Conservation (phyloP, 2,113 vertebrate genomes). For the Cryptotis parvus region DNA sequence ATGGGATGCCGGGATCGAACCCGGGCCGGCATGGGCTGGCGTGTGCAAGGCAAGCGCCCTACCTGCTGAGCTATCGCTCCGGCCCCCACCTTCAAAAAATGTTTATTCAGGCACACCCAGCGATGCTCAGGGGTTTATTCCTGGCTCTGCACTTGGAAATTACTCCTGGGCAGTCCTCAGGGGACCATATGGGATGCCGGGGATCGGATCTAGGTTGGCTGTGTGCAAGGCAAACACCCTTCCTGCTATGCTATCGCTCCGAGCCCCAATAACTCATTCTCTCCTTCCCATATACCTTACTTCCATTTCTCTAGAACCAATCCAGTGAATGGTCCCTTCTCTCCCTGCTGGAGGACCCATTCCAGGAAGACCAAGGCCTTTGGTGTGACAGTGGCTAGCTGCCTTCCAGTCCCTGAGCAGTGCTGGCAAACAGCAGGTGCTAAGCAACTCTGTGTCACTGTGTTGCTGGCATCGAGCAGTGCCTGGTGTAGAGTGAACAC, state of each 20-base stretch:
- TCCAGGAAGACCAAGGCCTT: background rate
- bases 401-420: background rate
- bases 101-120: no score
- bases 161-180: no score
- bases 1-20: no score
- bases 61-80: background rate
- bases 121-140: no score
- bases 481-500: background rate
- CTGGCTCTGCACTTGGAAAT: no score
- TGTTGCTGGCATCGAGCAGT: background rate
- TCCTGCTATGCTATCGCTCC: no score
- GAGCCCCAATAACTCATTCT: background rate
- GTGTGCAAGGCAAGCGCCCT: no score
- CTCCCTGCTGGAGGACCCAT: background rate
- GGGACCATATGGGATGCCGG: no score
- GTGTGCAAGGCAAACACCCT: no score
- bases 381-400: background rate
- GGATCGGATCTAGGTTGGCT: no score
- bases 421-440: background rate
- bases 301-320: background rate
- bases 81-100: no score
- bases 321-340: background rate
- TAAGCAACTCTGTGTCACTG: background rate
- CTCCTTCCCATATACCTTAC: background rate
- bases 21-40: no score